A percentile compares a stretch with the other conserved stretches of the same genome.
Conservation (phyloP, 2,888 invertebrate genomes). For the Lithophane socia region DNA sequence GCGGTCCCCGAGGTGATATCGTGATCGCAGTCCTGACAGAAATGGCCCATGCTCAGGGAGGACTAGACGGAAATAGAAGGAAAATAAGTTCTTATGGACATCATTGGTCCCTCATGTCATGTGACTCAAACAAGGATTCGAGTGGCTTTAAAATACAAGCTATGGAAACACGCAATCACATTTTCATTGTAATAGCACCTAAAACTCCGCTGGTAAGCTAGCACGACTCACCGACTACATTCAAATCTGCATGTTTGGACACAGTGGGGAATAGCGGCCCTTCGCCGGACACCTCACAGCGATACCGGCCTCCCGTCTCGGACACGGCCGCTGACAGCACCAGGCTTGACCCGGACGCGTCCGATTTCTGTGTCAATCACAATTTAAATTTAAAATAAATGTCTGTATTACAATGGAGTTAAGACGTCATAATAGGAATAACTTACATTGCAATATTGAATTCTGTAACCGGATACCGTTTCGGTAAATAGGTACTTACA, state of each 20-base stretch:
- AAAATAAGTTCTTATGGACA: neutral
- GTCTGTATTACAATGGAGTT: neutral
- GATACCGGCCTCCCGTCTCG: slow-evolving; percentile 92
- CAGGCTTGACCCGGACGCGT: slow-evolving; percentile 90
- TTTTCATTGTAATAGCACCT: neutral
- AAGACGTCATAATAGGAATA: neutral
- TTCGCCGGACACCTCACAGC: slow-evolving; percentile 94
- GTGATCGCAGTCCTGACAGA: slow-evolving; percentile 93
- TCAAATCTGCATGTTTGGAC: slow-evolving; percentile 92
- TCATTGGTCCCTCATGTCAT: neutral
- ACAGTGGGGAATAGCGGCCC: slow-evolving; percentile 93
- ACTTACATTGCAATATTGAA: neutral
- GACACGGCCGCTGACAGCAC: slow-evolving; percentile 91
- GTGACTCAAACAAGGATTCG: neutral
- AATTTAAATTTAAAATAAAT: slow-evolving; percentile 11
- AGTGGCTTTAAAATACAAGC: neutral
- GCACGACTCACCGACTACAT: slow-evolving; percentile 91
- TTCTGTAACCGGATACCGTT: neutral
- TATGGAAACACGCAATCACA: neutral
- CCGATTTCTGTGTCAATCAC: slow-evolving; percentile 80
- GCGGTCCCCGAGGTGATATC: slow-evolving; percentile 94
- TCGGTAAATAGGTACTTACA: neutral
- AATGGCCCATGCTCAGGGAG: slow-evolving; percentile 94
- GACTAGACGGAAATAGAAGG: slow-evolving; percentile 83
- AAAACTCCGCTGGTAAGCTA: neutral